Conservation (phyloP, 2,888 invertebrate species). For the Tetranychus piercei region DNA sequence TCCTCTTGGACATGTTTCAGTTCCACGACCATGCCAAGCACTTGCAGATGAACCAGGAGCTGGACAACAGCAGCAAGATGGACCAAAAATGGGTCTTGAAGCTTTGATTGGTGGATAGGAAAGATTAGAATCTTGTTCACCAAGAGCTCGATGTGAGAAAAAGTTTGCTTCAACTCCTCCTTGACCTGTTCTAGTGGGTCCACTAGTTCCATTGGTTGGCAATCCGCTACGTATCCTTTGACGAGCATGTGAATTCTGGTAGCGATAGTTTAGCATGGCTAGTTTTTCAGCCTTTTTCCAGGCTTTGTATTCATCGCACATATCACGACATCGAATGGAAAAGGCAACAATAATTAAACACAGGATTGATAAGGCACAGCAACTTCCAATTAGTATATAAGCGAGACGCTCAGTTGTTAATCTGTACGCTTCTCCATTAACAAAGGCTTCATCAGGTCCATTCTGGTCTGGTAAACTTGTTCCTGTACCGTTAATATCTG, state of each 20-base stretch:
- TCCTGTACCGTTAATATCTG: not conserved
- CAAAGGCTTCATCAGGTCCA: not conserved
- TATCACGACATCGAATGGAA: slow-evolving; percentile 22
- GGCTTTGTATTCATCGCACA: slow-evolving; percentile 23
- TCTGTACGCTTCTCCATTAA: slow-evolving; percentile 22
- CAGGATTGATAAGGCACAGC: slow-evolving; percentile 22
- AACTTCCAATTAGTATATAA: slow-evolving; percentile 22
- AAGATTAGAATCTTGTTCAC: slow-evolving; percentile 8
- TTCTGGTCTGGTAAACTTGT: not conserved
- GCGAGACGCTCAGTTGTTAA: slow-evolving; percentile 22
- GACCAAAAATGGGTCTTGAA: slow-evolving; percentile 12
- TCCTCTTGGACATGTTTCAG: slow-evolving; percentile 17
- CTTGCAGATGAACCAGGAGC: not conserved
- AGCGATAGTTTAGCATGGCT: slow-evolving; percentile 19
- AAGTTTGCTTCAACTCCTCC: not conserved
- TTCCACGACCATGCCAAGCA: not conserved
- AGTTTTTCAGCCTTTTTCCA: slow-evolving; percentile 23
- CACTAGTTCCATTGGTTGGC: not conserved
- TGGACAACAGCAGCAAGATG: slow-evolving; percentile 15
- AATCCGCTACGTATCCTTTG: not conserved
- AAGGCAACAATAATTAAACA: slow-evolving; percentile 22
- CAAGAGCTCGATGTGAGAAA: not conserved
- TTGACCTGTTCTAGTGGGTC: not conserved
- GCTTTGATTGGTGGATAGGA: not conserved
- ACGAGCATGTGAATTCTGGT: slow-evolving; percentile 8